Conservation (phyloP, 2,888 invertebrate genomes). For the Synergus itoensis region DNA sequence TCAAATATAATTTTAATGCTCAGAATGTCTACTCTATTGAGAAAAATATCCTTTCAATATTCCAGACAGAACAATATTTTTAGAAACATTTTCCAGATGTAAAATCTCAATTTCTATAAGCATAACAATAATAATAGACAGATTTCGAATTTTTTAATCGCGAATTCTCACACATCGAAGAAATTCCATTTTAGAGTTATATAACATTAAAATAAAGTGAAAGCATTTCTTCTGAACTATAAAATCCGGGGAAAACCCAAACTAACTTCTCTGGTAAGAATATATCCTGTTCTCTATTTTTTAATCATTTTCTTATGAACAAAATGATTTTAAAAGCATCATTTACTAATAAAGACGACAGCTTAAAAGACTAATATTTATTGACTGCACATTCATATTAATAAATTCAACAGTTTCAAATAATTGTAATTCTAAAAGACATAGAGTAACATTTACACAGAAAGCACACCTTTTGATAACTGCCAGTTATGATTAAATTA, state of each 20-base stretch:
- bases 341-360: not conserved
- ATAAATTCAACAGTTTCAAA: constrained; percentile 1
- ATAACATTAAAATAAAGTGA: not conserved
- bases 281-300: not conserved
- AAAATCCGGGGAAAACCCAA: not conserved
- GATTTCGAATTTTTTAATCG: no score
- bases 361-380: constrained; percentile 16
- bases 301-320: not conserved
- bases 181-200: not conserved
- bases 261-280: not conserved
- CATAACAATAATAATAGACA: not conserved
- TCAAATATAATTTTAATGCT: not conserved
- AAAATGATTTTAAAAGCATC: not conserved
- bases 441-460: not conserved
- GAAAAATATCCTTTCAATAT: not conserved
- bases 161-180: no score
- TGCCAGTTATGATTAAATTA: not conserved
- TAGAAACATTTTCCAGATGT: not conserved
- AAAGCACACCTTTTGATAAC: constrained; percentile 10
- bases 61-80: not conserved
- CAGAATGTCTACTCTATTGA: not conserved
- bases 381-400: constrained; percentile 4
- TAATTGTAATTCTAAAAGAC: not conserved
- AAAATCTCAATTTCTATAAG: not conserved
- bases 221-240: not conserved